Evolutionary conservation across 2,113 vertebrate species (phyloP), one percentile per base, ranked within the genome.

Genomic region (human): DNA sequence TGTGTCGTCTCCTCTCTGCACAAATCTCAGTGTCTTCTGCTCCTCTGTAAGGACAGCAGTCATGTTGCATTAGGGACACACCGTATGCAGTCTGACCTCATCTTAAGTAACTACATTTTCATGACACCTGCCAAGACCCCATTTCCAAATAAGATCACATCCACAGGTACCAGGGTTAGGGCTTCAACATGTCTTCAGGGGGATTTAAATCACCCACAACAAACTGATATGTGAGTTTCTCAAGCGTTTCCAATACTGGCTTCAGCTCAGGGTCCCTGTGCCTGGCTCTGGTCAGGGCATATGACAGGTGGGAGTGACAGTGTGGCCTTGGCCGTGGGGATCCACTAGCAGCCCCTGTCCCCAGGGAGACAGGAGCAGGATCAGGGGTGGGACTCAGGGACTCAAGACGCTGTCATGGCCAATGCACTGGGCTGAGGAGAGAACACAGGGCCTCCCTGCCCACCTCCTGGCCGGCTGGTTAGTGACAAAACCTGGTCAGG

Each of bases 291-390:
- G 48, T 11, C 32, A 16, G 12, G 48, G 25, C 7, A 17, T 32
- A 11, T 0, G 27, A 25, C n/a, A 45, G 13, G 32, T 1, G 40
- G 70, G 30, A 79, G 16, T 59, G 76, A 30, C 52, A 14, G 1
- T 0, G 5, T 8, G 23, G 38, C 50, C 38, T 13, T 0, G 0
- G 61, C 10, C 30, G 3, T n/a, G 48, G 40, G 0, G 1, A 32
- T 3, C 22, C 6, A 7, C 22, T 12, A 1, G 0, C 2, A 6
- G 38, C 80, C n/a, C 40, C 10, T 6, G 32, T 11, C 43, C 66
- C 68, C 5, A 5, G 25, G 10, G 9, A 88, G 23, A 11, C 50
- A 22, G 50, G 38, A 30, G 23, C 11, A 16, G 2, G 0, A 6
- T 3, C 1, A 59, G 4, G 16, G 17, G 13, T 8, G 17, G 45